Evolutionary conservation across 2,888 invertebrate species (phyloP), one percentile per base, ranked within the genome.

Genomic region (Trachelus stipa): DNA sequence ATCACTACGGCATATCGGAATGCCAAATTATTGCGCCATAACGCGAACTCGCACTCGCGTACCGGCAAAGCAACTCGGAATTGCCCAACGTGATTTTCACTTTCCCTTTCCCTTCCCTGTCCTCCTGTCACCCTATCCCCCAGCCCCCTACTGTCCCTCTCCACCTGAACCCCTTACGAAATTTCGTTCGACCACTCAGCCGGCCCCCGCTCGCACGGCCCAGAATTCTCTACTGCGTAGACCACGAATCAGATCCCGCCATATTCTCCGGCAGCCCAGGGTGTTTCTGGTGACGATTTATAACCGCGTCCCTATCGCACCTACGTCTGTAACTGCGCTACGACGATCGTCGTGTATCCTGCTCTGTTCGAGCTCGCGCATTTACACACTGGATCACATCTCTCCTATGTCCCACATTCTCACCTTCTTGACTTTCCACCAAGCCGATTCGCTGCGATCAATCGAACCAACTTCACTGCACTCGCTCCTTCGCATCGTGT

Each of bases 21-120:
- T 91, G 87, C 87, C 90, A 88, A 90, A 91, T 89, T 87, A 83
- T 91, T 91, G 89, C 91, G 87, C 86, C 90, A 91, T 56, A 56
- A 56, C 23, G 76, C 84, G 86, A 85, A 84, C 84, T 81, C 83
- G 84, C 82, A 35, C 11, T 81, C 85, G 82, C 83, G 84, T 86
- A 86, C 56, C 84, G 79, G 83, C 84, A 84, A 83, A 85, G 85
- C 85, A 81, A 85, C 83, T 84, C 84, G 83, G 76, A 85, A 85
- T 90, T 90, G 87, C 89, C 85, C 86, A 90, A 89, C 87, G 77
- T 84, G 88, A 87, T 89, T 89, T 90, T 90, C 86, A 88, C 88
- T 90, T 88, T 89, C 88, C 88, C 85, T 85, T 80, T 84, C 81
- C 83, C 83, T 81, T 85, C 84, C 80, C 76, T 77, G 81, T 68